phyloP scores from a whole-genome alignment of 2,888 invertebrate species.

The Boloria selene region DNA sequence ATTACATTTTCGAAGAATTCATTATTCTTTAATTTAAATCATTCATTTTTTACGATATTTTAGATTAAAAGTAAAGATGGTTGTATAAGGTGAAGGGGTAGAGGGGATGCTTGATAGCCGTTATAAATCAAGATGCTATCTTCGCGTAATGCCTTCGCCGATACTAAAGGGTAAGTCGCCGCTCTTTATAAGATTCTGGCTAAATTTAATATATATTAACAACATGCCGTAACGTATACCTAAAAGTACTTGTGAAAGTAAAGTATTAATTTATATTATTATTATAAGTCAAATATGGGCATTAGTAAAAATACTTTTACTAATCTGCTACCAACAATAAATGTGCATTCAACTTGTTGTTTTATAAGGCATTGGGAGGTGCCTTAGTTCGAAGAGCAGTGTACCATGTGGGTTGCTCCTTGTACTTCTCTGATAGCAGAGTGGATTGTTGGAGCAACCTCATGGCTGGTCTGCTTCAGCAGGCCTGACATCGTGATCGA shows the following conservation, averaged over 20 bases:
- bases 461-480: no score
- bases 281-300: no score
- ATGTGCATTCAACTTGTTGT: no score
- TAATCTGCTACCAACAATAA: no score
- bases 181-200: constrained; percentile 49
- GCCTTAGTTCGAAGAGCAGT: no score
- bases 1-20: not conserved
- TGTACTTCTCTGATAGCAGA: no score
- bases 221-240: constrained; percentile 8
- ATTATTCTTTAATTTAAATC: constrained; percentile 8
- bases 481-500: no score
- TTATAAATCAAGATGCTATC: constrained; percentile 80
- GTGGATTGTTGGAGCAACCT: no score
- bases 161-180: constrained; percentile 68
- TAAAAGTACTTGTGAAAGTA: not conserved
- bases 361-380: no score
- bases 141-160: constrained; percentile 66
- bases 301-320: no score
- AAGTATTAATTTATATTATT: not conserved
- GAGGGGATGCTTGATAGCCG: constrained; percentile 62
- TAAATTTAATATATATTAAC: constrained; percentile 26
- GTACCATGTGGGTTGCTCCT: no score
- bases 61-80: constrained; percentile 24
- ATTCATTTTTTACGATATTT: constrained; percentile 18
- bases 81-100: constrained; percentile 30